A percentile compares a stretch with the other conserved stretches of the same genome.
phyloP scores from a whole-genome alignment of 2,113 vertebrate genomes.

The Ploceus nigricollis region DNA sequence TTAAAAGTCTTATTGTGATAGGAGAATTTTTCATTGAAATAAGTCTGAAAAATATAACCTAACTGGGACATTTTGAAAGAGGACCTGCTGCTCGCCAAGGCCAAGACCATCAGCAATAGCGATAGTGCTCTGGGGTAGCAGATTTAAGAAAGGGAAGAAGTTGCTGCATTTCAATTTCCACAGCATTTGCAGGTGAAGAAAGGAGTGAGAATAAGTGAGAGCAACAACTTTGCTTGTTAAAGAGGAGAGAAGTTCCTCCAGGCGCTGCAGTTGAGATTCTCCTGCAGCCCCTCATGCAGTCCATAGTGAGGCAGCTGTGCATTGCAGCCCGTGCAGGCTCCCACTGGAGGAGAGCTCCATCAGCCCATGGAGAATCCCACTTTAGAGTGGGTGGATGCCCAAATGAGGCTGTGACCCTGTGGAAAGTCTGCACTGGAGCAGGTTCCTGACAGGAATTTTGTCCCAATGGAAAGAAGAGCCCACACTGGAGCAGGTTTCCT shows the following conservation, averaged over 20 bases:
- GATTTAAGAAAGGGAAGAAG: neutral
- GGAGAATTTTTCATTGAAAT: neutral
- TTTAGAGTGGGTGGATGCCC: neutral
- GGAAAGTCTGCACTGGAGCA: neutral
- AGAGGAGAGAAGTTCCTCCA: neutral
- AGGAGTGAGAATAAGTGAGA: neutral
- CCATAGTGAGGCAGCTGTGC: neutral
- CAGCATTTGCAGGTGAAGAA: neutral
- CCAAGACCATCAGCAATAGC: no score
- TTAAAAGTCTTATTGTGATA: neutral
- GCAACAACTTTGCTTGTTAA: neutral
- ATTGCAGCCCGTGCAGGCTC: neutral
- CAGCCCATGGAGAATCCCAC: rapidly evolving
- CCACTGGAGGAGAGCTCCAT: neutral
- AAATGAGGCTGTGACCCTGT: neutral
- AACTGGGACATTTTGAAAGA: neutral
- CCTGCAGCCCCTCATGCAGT: neutral
- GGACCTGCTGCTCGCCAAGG: rapidly evolving
- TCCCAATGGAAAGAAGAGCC: neutral
- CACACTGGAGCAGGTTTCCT: neutral
- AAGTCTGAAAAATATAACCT: neutral
- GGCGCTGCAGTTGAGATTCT: rapidly evolving
- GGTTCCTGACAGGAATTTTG: neutral
- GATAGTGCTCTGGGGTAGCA: neutral
- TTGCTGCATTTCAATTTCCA: neutral